Evolutionary conservation across 2,888 invertebrate genomes (phyloP).

Genomic region (Pyrgus malvae): DNA sequence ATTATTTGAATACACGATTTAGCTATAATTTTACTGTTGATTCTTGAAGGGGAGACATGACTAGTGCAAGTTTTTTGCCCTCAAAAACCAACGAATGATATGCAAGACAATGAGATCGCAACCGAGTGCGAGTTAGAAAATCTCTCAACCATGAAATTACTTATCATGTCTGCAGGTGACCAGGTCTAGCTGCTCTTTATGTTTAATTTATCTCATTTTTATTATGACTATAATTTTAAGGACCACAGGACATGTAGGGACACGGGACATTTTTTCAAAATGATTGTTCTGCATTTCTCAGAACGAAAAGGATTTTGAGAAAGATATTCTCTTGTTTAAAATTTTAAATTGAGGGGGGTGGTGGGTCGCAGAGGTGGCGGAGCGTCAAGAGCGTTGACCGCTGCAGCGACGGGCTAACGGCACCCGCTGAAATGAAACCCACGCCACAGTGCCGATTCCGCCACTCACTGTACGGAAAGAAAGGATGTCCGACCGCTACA

Average conservation of each 20-base stretch:
- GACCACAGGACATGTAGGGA: too few species aligned
- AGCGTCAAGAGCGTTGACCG: slow-evolving; percentile 75
- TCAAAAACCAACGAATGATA: too few species aligned
- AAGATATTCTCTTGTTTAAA: too few species aligned
- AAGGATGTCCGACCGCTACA: slow-evolving; percentile 13
- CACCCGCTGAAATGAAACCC: slow-evolving; percentile 55
- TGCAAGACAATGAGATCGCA: slow-evolving; percentile 36
- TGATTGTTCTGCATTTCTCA: too few species aligned
- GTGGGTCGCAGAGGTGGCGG: slow-evolving; percentile 50
- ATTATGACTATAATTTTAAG: too few species aligned
- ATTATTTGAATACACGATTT: too few species aligned
- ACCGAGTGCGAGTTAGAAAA: slow-evolving; percentile 35
- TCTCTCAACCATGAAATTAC: slow-evolving; percentile 46
- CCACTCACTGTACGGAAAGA: slow-evolving; percentile 40
- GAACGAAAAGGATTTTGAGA: too few species aligned
- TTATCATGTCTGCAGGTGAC: slow-evolving; percentile 48
- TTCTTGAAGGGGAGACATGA: slow-evolving; percentile 11
- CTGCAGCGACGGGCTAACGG: slow-evolving; percentile 55
- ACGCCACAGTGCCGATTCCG: slow-evolving; percentile 23
- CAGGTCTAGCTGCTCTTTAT: slow-evolving; percentile 35
- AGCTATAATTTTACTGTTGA: background rate
- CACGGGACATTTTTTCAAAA: too few species aligned
- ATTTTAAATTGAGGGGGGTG: slow-evolving; percentile 31
- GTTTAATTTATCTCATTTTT: too few species aligned
- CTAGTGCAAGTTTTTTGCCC: slow-evolving; percentile 38